These are phyloP conservation scores for Apostichopus californicus DNA, from an alignment of 35 echinoderm and acorn worm genomes.

Conservation along the genomic window DNA sequence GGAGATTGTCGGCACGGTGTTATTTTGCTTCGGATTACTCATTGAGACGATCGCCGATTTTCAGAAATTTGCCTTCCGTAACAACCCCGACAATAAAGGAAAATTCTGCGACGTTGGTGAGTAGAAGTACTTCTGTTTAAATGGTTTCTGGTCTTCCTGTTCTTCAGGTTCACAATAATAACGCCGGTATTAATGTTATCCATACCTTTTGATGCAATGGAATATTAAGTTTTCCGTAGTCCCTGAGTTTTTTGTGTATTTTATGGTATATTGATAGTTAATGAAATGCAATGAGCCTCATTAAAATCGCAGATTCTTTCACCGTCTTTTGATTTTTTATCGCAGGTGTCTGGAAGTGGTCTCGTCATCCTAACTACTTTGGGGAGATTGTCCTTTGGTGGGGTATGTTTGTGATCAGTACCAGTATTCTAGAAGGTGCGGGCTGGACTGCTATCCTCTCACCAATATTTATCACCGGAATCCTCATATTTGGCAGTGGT, in stretches of 20 bases:
- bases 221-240: no score
- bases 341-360: slow-evolving; percentile 83
- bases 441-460: slow-evolving; percentile 74
- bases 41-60: slow-evolving; percentile 82
- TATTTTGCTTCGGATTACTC: slow-evolving; percentile 73
- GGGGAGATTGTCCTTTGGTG: slow-evolving; percentile 88
- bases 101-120: slow-evolving; percentile 86
- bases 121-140: background rate
- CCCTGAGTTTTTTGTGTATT: no score
- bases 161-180: no score
- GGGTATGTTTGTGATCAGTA: slow-evolving; percentile 81
- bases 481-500: slow-evolving; percentile 78
- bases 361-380: slow-evolving; percentile 95
- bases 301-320: no score
- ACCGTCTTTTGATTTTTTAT: background rate
- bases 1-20: slow-evolving; percentile 70
- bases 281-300: no score
- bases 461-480: slow-evolving; percentile 72
- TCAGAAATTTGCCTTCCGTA: slow-evolving; percentile 89
- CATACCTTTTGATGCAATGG: no score
- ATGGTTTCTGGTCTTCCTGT: no score
- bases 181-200: no score
- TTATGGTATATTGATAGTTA: no score
- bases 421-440: slow-evolving; percentile 57
- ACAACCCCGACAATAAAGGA: slow-evolving; percentile 83